A percentile compares a stretch with the other conserved stretches of the same genome.
These are phyloP conservation scores for Megalopta genalis DNA, from an alignment of 1,140 invertebrate species.

Conservation along the genomic window DNA sequence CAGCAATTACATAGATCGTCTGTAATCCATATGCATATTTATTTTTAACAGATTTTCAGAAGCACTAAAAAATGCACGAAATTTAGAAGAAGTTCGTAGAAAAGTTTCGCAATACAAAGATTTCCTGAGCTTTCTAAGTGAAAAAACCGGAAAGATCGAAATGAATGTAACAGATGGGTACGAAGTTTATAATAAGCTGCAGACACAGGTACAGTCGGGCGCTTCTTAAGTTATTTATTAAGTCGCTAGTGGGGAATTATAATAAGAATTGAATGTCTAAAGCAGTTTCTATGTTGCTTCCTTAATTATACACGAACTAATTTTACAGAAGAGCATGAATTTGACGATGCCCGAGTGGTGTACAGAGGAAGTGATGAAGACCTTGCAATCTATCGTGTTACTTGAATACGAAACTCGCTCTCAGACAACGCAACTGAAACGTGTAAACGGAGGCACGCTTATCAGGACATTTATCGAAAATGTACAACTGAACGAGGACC, in stretches of 20 bases:
- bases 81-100: conserved; percentile 74
- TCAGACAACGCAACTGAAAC: conserved; percentile 81
- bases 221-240: neutral
- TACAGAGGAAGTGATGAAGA: conserved; percentile 80
- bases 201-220: conserved; percentile 74
- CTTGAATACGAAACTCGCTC: conserved; percentile 81
- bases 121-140: conserved; percentile 77
- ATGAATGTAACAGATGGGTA: conserved; percentile 75
- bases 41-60: conserved; percentile 51
- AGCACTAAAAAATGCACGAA: conserved; percentile 53
- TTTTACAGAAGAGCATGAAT: conserved; percentile 78
- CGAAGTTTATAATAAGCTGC: conserved; percentile 77
- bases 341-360: conserved; percentile 83
- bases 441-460: conserved; percentile 81
- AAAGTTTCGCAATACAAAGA: conserved; percentile 77
- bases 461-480: conserved; percentile 59
- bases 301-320: neutral
- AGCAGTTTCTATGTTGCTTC: too few relatives aligned
- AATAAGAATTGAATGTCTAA: too few relatives aligned
- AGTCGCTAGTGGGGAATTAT: too few relatives aligned
- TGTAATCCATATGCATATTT: neutral
- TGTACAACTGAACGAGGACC: conserved; percentile 16
- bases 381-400: conserved; percentile 78
- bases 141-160: conserved; percentile 77
- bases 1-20: too few relatives aligned